Evolutionary conservation across 2,888 invertebrate species (phyloP), one percentile per base, ranked within the genome.

Genomic region (Portevinia maculata): DNA sequence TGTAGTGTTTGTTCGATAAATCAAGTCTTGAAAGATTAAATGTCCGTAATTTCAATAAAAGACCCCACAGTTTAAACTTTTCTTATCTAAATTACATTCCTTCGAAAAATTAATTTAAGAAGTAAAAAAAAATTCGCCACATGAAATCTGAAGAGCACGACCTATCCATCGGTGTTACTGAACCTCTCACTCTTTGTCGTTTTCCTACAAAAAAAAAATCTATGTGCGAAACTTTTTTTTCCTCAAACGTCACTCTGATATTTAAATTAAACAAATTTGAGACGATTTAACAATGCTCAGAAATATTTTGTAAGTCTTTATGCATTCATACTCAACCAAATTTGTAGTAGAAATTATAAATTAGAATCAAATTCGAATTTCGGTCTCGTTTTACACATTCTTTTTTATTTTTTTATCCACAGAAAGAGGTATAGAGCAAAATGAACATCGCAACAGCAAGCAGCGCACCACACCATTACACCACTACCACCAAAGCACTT

Each of bases 391-490:
- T 73, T 50, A 52, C 19, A 50, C 70, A 59, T 15, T 41, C 62
- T 21, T 71, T 59, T 52, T 70, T 44, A 32, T 62, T 64, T 62
- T 73, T 70, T 50, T 70, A 76, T 75, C 81, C 81, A 81, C 24
- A 59, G 59, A 75, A 74, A 64, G 65, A 59, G 64, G 70, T 75
- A 62, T 79, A 75, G 64, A 46, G 37, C 60, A 60, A 71, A 81
- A 81, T 81, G 81, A 81, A 76, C 70, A 70, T 81, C 75, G 70
- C 53, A 71, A 60, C 48, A 76, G 57, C 37, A 41, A 62, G 41
- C 57, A 67, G 59, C 59, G 50, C 52, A 74, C 57, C 64, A 53
- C 81, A 75, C 73, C 37, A 81, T 52, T 69, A 75, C 48, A 64
- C 70, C 70, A 65, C 64, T 48, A 60, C 59, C 46, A 11, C 11